Conservation (phyloP, 2,888 invertebrate genomes). For the Drosophila emarginata region DNA sequence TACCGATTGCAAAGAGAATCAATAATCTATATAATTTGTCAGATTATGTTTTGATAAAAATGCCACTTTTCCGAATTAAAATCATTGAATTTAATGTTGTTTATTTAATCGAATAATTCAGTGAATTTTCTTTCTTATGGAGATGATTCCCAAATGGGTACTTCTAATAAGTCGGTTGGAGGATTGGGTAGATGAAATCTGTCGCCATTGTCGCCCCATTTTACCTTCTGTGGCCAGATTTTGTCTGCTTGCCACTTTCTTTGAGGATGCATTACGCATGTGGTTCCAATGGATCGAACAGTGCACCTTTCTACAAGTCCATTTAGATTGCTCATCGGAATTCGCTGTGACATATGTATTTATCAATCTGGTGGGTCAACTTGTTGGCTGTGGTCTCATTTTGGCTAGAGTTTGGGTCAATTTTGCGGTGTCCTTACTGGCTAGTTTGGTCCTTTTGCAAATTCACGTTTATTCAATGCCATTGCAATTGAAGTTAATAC, state of each 20-base stretch:
- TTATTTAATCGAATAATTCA: background rate
- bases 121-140: constrained; percentile 1
- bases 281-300: constrained; percentile 31
- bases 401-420: constrained; percentile 20
- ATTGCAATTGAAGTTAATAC: constrained; percentile 12
- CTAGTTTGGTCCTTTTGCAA: constrained; percentile 33
- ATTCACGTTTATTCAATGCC: constrained; percentile 22
- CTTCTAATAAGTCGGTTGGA: constrained; percentile 1
- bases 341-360: constrained; percentile 11
- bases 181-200: constrained; percentile 21
- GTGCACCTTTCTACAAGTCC: constrained; percentile 18
- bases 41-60: background rate
- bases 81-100: background rate
- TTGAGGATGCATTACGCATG: constrained; percentile 37
- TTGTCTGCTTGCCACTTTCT: constrained; percentile 40
- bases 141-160: constrained; percentile 19
- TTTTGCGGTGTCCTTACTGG: constrained; percentile 28
- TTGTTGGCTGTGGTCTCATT: constrained; percentile 27
- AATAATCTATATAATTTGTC: constrained; percentile 11
- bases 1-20: background rate
- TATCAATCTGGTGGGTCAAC: constrained; percentile 35
- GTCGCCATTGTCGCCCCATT: constrained; percentile 14
- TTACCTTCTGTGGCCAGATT: constrained; percentile 40
- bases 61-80: constrained; percentile 1
- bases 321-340: constrained; percentile 20